These are phyloP conservation scores for Zapus hudsonius DNA, from an alignment of 2,113 vertebrate genomes.

Conservation along the genomic window DNA sequence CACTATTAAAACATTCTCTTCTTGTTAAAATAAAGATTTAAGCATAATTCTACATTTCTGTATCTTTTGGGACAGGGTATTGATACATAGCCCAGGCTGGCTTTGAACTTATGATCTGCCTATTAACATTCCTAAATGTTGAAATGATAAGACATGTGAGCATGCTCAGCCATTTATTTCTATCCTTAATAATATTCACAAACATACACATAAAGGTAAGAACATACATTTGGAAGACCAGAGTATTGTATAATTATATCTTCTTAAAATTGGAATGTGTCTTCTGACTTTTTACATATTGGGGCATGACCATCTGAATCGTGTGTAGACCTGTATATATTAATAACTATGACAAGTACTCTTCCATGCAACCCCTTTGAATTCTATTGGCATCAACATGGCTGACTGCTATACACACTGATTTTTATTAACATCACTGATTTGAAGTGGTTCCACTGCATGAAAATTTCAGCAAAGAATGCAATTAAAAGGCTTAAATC, in stretches of 20 bases:
- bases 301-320: background rate
- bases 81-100: too few relatives aligned
- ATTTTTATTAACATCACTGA: background rate
- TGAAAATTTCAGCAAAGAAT: conserved; percentile 35
- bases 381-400: background rate
- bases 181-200: conserved; percentile 65
- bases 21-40: conserved; percentile 75
- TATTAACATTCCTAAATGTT: background rate
- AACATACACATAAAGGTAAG: background rate
- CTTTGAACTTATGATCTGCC: background rate
- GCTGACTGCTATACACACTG: background rate
- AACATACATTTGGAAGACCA: background rate
- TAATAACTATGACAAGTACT: too few relatives aligned
- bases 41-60: conserved; percentile 67
- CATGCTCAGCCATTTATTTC: conserved; percentile 23
- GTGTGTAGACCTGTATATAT: background rate
- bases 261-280: background rate
- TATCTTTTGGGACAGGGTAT: background rate
- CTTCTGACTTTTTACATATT: background rate
- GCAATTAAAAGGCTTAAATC: background rate
- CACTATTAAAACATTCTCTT: conserved; percentile 71
- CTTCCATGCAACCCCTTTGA: background rate
- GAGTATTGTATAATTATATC: background rate
- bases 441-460: background rate
- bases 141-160: background rate